phyloP scores from a whole-genome alignment of 2,797 vertebrate genomes.

The Microhierax caerulescens region DNA sequence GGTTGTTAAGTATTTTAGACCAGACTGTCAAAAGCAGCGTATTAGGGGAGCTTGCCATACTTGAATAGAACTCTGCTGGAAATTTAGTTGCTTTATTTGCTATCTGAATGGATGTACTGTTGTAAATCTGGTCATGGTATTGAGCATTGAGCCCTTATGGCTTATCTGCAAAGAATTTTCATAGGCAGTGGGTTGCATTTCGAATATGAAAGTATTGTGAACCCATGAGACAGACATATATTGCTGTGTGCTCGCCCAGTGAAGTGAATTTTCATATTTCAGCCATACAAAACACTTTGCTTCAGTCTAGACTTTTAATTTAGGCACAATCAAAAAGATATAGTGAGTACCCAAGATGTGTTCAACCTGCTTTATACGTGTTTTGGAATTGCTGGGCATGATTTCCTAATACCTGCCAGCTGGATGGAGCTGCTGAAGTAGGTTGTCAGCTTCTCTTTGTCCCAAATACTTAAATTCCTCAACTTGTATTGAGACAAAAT shows the following conservation, averaged over 20 bases:
- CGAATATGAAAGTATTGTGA: not conserved
- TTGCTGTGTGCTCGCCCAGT: not conserved
- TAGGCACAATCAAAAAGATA: not conserved
- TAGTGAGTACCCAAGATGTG: not conserved
- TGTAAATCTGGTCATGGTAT: not conserved
- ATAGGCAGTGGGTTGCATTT: not conserved
- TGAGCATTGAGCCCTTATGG: not conserved
- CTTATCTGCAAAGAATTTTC: not conserved
- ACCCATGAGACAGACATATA: not conserved
- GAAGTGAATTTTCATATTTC: not conserved
- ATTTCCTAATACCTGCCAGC: not conserved
- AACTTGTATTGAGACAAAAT: not conserved
- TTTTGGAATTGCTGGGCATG: not conserved
- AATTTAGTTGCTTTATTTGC: constrained; percentile 1
- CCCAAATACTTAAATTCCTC: not conserved
- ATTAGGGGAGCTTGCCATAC: not conserved
- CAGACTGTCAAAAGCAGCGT: not conserved
- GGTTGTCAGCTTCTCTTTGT: not conserved
- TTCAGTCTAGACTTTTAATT: not conserved
- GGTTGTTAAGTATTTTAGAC: not conserved
- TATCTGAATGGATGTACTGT: not conserved
- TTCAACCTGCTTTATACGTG: not conserved
- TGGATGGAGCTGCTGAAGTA: not conserved
- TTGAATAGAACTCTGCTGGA: not conserved
- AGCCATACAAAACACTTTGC: not conserved